Base-by-base conservation (phyloP, 2,113 vertebrate genomes). In the Athene cunicularia region DNA sequence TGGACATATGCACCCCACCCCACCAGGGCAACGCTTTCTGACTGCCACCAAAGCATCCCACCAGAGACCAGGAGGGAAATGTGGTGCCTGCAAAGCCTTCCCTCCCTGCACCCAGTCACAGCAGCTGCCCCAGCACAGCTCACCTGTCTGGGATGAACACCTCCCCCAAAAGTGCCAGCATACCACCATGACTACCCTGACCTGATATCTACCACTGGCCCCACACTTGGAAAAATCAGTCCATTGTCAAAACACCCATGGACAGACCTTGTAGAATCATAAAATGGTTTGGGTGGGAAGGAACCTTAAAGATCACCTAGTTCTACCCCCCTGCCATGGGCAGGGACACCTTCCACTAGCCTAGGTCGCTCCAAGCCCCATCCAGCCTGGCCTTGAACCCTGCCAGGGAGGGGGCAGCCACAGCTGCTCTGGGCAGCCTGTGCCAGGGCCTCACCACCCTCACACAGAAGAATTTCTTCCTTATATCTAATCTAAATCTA, bases 11-110 rank as follows among this genome's bases (percentile, higher is more conserved):
- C 12, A n/a, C 15, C 21, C 24, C 3, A 66, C 26, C 17, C 18
- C 18, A 52, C 11, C 22, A 79, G 43, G 26, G 16, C 28, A 60
- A 81, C 60, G 59, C 39, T 85, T 87, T 77, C 53, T 58, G 79
- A 39, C 14, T 39, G 37, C 8, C 23, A 41, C 10, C 30, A 76
- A 80, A 84, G 41, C 0, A 1, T 47, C 53, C 60, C 60, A 47
- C 17, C 66, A 32, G 67, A 80, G 56, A 56, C 49, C 35, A 19
- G 73, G 27, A 63, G 24, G 28, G 19, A 37, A 86, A 47, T 6
- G 3, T 1, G 2, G 45, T 3, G 1, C 2, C 0, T 10, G n/a
- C 60, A 49, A 55, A 80, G 41, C n/a, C 47, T 68, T 62, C 0
- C 2, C 59, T 66, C 45, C 45, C 74, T 17, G 53, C n/a, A 68